Base-by-base conservation (phyloP, 2,797 vertebrate genomes). In the Anomalospiza imberbis region DNA sequence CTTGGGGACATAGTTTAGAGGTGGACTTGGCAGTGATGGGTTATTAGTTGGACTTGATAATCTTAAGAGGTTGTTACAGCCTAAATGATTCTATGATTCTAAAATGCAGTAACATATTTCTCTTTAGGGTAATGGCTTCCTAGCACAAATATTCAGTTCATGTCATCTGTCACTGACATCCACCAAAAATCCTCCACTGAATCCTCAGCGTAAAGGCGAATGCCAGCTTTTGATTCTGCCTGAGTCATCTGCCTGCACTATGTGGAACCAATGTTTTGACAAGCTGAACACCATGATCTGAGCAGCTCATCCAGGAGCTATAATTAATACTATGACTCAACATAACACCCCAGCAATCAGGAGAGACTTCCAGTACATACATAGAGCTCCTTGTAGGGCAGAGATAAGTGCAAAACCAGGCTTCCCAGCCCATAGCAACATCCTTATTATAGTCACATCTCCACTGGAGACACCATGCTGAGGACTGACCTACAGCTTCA, bases 361-460 rank as follows among this genome's bases (percentile, higher is more conserved):
- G 61, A 95, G 77, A 88, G 36, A 88, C 65, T 84, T 94, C 66
- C 38, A 74, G 32, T 55, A 73, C 7, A 17, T 60, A 58, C 74
- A 54, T 11, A 6, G 83, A 79, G 78, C 55, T 96, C 97, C 97
- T 97, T 97, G 95, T 95, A 97, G 22, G 96, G 95, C 65, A 94
- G 68, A 84, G 70, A 62, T 67, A 93, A 94, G 71, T 88, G 74
- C 48, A 73, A 65, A 74, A 80, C 65, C 82, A 95, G 63, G 87
- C 89, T 88, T 94, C 79, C 88, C 83, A 53, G 91, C 93, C 95
- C 74, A 38, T 60, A 90, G 63, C 17, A 16, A 81, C 67, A 80
- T 62, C 95, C 96, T 97, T 96, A 94, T 95, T 97, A 97, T 94
- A 98, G 97, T 78, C 96, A 95, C 34, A 17, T 90, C 91, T 96